Evolutionary conservation across 2,888 invertebrate species (phyloP).

Genomic region (Heliconius aoede): DNA sequence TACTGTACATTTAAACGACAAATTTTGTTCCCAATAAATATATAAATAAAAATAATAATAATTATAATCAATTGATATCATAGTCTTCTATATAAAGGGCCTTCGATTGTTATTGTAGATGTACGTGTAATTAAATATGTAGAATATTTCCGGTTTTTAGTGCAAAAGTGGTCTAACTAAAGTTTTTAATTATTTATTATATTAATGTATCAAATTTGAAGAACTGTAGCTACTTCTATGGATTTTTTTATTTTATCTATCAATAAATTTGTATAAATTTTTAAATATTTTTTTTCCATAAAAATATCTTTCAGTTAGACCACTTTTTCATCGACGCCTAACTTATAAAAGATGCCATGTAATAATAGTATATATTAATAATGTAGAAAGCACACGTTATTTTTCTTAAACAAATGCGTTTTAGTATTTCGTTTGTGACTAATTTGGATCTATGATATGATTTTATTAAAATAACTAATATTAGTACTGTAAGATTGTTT

Average conservation of each 20-base stretch:
- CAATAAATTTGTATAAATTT: not conserved
- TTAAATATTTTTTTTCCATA: not conserved
- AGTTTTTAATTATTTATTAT: not conserved
- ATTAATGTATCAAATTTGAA: not conserved
- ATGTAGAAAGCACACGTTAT: slow-evolving; percentile 58
- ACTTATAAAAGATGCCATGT: slow-evolving; percentile 68
- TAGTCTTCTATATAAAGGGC: slow-evolving; percentile 61
- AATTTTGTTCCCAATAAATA: slow-evolving; percentile 30
- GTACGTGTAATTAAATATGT: slow-evolving; percentile 33
- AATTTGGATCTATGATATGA: slow-evolving; percentile 46
- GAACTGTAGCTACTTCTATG: slow-evolving; percentile 48
- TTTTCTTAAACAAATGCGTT: slow-evolving; percentile 73
- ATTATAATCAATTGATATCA: slow-evolving; percentile 37
- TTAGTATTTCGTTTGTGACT: slow-evolving; percentile 75
- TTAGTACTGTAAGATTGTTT: slow-evolving; percentile 44
- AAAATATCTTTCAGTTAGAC: not conserved
- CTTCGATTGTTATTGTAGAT: slow-evolving; percentile 65
- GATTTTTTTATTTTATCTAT: slow-evolving; percentile 22
- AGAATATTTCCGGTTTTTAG: not conserved
- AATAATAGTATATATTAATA: slow-evolving; percentile 60
- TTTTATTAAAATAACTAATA: slow-evolving; percentile 45
- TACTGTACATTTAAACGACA: slow-evolving; percentile 34
- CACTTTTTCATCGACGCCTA: not conserved
- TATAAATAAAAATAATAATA: slow-evolving; percentile 11
- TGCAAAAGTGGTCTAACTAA: slow-evolving; percentile 1